Evolutionary conservation across 2,113 vertebrate species (phyloP).

Genomic region (Puntigrus tetrazona): DNA sequence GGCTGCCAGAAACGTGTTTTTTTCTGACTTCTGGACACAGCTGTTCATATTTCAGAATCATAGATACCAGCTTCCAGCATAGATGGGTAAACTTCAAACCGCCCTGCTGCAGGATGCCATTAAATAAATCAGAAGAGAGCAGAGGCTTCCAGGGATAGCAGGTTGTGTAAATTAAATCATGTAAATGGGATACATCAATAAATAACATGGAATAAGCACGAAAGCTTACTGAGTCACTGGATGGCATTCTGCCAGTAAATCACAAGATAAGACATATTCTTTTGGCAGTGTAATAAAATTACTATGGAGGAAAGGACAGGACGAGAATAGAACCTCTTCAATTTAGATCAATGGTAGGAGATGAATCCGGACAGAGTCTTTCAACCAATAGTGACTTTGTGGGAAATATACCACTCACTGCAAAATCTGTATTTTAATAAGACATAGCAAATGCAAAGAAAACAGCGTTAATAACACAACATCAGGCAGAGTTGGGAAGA

Average conservation of each 20-base stretch:
- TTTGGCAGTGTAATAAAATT: constrained; percentile 76
- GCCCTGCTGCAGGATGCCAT: constrained; percentile 71
- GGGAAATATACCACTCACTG: constrained; percentile 37
- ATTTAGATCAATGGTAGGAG: constrained; percentile 68
- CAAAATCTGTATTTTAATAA: background rate
- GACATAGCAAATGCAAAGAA: background rate
- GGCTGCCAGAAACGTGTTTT: background rate
- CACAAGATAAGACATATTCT: constrained; percentile 75
- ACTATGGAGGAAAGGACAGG: constrained; percentile 63
- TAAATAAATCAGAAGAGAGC: constrained; percentile 83
- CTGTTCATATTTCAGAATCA: constrained; percentile 71
- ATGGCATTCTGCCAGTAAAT: constrained; percentile 76
- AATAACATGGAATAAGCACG: constrained; percentile 70
- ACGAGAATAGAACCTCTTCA: constrained; percentile 69
- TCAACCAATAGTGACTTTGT: background rate
- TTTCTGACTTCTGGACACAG: background rate
- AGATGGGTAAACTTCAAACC: background rate
- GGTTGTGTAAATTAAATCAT: constrained; percentile 78
- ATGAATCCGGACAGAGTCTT: constrained; percentile 52
- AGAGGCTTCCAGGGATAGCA: constrained; percentile 74
- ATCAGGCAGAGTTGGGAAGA: too few species aligned
- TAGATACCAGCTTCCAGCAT: constrained; percentile 65
- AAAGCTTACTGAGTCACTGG: constrained; percentile 76
- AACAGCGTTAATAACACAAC: background rate
- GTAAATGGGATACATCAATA: constrained; percentile 83